Evolutionary conservation across 2,888 invertebrate species (phyloP), one percentile per base, ranked within the genome.

Genomic region (Dicyrtomina minuta): DNA sequence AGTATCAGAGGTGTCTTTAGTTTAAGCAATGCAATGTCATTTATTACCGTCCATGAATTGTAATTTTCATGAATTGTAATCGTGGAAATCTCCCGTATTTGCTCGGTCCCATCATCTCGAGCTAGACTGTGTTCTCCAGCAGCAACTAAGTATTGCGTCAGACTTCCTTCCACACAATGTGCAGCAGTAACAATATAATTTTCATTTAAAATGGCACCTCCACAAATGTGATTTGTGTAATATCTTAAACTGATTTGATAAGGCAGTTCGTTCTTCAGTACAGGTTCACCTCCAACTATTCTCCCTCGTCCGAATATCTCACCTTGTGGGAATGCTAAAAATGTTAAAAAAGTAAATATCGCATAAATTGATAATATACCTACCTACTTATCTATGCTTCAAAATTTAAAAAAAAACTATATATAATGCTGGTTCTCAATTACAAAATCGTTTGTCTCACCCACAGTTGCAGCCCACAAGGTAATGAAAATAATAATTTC

Each of bases 11-110:
- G 73, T 12, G 55, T 59, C 5, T 60, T 56, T 17, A 83, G 73
- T 66, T 79, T 78, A 1, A 83, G 74, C 10, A 83, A 71, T 17
- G 82, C 82, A 41, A 83, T 81, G 74, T 83, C 83, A 72, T 83
- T 81, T 39, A 49, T 43, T n/a, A 59, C 58, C n/a, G 81, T 55
- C 12, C 46, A 17, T 1, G 55, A 41, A 56, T 68, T 55, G 17
- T 68, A 71, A n/a, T 68, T 56, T 12, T 60, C 62, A 60, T 67
- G 65, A 12, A 71, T 43, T 43, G 51, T 27, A 43, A 71, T 67
- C 44, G 24, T 24, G 1, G 51, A 27, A 26, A 68, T 39, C 1
- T 46, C 8, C 15, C 62, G 64, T 13, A 27, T 51, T 59, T 66
- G 41, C 24, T 71, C 71, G 5, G 65, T 56, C 2, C 68, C 68